Conservation (phyloP, 2,113 vertebrate species). For the Todiramphus saurophagus region DNA sequence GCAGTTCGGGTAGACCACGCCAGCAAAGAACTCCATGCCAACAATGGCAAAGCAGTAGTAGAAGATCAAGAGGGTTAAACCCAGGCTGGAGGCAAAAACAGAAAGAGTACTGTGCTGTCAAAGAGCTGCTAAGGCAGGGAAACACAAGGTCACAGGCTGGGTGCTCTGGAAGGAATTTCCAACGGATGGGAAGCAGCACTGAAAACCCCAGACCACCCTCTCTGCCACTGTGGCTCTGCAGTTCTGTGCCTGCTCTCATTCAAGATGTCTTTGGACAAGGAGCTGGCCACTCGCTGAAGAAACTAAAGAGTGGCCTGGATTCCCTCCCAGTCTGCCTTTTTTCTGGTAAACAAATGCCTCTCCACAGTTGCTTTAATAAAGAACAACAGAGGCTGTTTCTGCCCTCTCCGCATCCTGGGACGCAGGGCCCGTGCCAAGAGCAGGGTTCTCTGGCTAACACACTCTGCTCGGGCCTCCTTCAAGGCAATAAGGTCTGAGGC, state of each 20-base stretch:
- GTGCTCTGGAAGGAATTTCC: not conserved
- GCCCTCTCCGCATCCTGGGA: not conserved
- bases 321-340: not conserved
- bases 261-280: not conserved
- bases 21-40: conserved; percentile 97
- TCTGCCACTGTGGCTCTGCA: not conserved
- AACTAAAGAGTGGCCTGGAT: conserved; percentile 2
- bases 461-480: not conserved
- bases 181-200: not conserved
- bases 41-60: conserved; percentile 98
- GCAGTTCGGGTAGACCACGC: conserved; percentile 91
- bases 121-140: not conserved
- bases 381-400: not conserved
- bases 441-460: not conserved
- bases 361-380: not conserved
- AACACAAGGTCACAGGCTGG: not conserved
- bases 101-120: not conserved
- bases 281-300: not conserved
- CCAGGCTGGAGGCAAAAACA: conserved; percentile 80
- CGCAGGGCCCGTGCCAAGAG: not conserved
- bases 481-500: not conserved
- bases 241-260: not conserved
- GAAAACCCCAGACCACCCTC: not conserved
- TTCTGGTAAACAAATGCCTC: not conserved
- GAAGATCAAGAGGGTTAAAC: conserved; percentile 94